phyloP scores from a whole-genome alignment of 2,797 vertebrate genomes.

The Manis javanica region DNA sequence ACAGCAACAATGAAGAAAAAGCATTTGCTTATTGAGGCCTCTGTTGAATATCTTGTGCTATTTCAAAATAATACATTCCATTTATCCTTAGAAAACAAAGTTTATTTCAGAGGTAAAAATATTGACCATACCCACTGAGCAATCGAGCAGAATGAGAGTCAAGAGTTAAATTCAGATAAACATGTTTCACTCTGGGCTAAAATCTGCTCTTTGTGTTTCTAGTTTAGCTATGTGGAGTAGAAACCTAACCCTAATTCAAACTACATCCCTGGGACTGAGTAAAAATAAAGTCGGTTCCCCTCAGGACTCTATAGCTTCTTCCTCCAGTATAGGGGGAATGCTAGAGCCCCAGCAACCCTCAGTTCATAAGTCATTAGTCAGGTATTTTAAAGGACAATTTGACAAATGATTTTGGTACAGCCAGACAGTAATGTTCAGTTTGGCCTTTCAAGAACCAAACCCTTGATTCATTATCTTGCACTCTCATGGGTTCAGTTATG shows the following conservation, averaged over 20 bases:
- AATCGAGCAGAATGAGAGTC: background rate
- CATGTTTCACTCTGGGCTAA: background rate
- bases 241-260: background rate
- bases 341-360: background rate
- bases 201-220: background rate
- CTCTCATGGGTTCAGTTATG: background rate
- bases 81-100: constrained; percentile 43
- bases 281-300: background rate
- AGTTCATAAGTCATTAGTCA: background rate
- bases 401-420: background rate
- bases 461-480: background rate
- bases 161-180: background rate
- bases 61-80: constrained; percentile 20
- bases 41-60: background rate
- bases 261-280: background rate
- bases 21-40: background rate
- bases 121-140: background rate
- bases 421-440: background rate
- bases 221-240: background rate
- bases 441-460: background rate
- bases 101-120: constrained; percentile 2
- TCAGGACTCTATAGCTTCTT: background rate
- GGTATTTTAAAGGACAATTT: background rate
- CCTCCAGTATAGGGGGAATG: background rate
- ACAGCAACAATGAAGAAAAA: background rate